phyloP scores from a whole-genome alignment of 2,888 invertebrate genomes.

The Catocala fraxini region DNA sequence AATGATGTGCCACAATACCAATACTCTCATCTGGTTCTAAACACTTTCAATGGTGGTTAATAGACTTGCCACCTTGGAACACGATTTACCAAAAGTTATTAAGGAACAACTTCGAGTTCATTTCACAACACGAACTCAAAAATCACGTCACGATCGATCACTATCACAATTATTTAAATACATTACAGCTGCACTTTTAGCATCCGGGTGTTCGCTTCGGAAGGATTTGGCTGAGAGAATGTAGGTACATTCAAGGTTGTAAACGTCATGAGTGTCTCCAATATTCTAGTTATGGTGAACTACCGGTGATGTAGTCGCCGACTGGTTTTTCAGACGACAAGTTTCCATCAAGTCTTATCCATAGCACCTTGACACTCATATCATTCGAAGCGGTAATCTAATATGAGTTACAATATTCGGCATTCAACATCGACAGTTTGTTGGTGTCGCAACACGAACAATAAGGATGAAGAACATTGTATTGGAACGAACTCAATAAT shows the following conservation, averaged over 20 bases:
- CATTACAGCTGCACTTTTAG: conserved; percentile 24
- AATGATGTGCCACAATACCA: conserved; percentile 13
- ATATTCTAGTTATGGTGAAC: conserved; percentile 29
- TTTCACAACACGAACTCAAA: conserved; percentile 33
- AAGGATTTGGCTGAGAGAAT: conserved; percentile 70
- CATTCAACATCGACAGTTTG: conserved; percentile 61
- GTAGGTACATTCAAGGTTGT: conserved; percentile 75
- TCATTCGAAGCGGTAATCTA: conserved; percentile 66
- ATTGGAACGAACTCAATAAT: not conserved
- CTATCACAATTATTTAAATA: conserved; percentile 35
- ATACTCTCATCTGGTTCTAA: conserved; percentile 4
- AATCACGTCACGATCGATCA: conserved; percentile 33
- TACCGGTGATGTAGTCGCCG: conserved; percentile 14
- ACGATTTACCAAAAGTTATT: not conserved
- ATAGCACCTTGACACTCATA: conserved; percentile 77
- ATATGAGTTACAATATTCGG: conserved; percentile 67
- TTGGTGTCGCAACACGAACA: conserved; percentile 48
- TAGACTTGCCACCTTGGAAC: not conserved
- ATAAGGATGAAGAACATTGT: conserved; percentile 18
- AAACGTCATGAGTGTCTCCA: conserved; percentile 60
- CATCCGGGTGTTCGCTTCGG: conserved; percentile 50
- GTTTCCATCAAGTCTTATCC: conserved; percentile 36
- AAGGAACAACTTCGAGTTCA: conserved; percentile 12
- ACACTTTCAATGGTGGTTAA: conserved; percentile 6
- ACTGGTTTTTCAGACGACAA: conserved; percentile 16